These are phyloP conservation scores for Zaprionus taronus DNA, from an alignment of 1,140 invertebrate species.

Conservation along the genomic window DNA sequence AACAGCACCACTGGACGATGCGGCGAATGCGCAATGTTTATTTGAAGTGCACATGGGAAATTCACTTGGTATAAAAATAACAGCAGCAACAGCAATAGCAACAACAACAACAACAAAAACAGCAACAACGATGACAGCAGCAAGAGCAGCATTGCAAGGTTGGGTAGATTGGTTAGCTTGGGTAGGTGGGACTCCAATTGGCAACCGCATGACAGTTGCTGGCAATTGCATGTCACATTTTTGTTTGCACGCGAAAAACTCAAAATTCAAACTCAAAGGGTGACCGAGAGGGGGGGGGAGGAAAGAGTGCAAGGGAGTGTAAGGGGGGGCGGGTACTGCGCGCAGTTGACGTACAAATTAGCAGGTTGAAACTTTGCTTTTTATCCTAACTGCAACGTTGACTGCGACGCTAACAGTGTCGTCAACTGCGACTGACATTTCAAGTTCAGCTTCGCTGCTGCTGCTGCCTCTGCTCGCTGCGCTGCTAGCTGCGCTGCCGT, in stretches of 20 bases:
- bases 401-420: background rate
- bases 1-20: slow-evolving; percentile 4
- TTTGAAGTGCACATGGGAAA: slow-evolving; percentile 60
- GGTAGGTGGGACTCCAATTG: slow-evolving; percentile 63
- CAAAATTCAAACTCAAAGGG: slow-evolving; percentile 28
- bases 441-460: slow-evolving; percentile 60
- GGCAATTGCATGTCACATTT: slow-evolving; percentile 56
- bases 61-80: slow-evolving; percentile 50
- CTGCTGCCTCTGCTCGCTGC: background rate
- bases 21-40: slow-evolving; percentile 43
- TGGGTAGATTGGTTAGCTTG: slow-evolving; percentile 9
- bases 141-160: slow-evolving; percentile 51
- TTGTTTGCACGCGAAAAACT: slow-evolving; percentile 59
- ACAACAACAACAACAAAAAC: slow-evolving; percentile 8
- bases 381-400: slow-evolving; percentile 30
- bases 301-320: background rate
- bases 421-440: slow-evolving; percentile 47
- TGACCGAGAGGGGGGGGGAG: background rate
- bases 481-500: slow-evolving; percentile 13
- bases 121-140: slow-evolving; percentile 13
- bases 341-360: slow-evolving; percentile 75
- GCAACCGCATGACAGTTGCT: slow-evolving; percentile 76
- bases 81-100: slow-evolving; percentile 4
- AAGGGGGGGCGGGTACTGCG: slow-evolving; percentile 17
- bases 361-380: slow-evolving; percentile 46